Percentiles rank a stretch among this genome's conserved stretches.
phyloP scores from a whole-genome alignment of 2,113 vertebrate species.

The Periophthalmus modestus region DNA sequence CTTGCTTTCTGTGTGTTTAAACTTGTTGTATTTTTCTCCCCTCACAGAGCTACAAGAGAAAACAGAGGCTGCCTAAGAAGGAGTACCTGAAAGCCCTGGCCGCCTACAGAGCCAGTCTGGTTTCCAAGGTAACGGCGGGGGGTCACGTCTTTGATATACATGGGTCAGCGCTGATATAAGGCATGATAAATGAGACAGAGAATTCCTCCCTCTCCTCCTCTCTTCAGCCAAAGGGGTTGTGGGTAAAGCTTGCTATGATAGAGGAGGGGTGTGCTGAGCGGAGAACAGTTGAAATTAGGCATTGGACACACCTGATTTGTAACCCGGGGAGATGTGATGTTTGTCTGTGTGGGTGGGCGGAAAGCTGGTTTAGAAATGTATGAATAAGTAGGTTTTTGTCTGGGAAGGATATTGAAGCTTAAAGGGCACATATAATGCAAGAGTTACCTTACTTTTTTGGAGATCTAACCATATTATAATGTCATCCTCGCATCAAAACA shows the following conservation, averaged over 20 bases:
- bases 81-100: slow-evolving; percentile 99
- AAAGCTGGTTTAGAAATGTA: slow-evolving; percentile 30
- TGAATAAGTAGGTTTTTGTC: slow-evolving; percentile 41
- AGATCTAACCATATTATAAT: background rate
- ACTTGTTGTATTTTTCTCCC: slow-evolving; percentile 70
- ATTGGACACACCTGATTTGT: slow-evolving; percentile 61
- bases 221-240: slow-evolving; percentile 53
- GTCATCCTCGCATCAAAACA: background rate
- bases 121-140: slow-evolving; percentile 94
- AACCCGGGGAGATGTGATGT: slow-evolving; percentile 52
- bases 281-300: slow-evolving; percentile 69
- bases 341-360: slow-evolving; percentile 3
- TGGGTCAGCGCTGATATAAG: slow-evolving; percentile 78
- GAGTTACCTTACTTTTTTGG: no score
- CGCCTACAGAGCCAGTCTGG: slow-evolving; percentile 96
- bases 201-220: slow-evolving; percentile 64
- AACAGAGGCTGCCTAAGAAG: slow-evolving; percentile 98
- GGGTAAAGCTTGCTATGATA: slow-evolving; percentile 32
- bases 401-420: background rate
- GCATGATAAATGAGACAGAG: slow-evolving; percentile 79
- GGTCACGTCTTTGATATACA: slow-evolving; percentile 80
- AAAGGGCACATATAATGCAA: no score
- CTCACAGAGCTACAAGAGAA: slow-evolving; percentile 96
- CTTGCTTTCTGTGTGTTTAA: slow-evolving; percentile 56
- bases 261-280: slow-evolving; percentile 45